phyloP scores from a whole-genome alignment of 2,888 invertebrate species.

The Capitulum mitella region DNA sequence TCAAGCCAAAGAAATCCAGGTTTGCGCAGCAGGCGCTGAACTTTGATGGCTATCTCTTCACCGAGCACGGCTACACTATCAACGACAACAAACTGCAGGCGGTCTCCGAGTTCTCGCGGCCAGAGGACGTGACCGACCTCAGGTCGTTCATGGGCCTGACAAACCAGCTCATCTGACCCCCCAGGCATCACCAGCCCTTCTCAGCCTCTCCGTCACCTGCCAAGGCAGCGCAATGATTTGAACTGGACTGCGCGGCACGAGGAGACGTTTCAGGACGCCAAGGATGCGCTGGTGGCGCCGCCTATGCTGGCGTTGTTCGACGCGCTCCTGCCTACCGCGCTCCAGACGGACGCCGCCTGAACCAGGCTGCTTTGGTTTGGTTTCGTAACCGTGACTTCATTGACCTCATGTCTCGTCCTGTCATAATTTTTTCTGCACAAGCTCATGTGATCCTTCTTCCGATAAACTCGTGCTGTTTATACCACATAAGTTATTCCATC shows the following conservation, averaged over 20 bases:
- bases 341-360: constrained; percentile 28
- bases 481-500: too few species aligned
- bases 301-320: constrained; percentile 36
- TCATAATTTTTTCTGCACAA: too few species aligned
- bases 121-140: constrained; percentile 25
- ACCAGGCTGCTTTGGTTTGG: too few species aligned
- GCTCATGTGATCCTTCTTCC: too few species aligned
- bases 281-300: constrained; percentile 11
- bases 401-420: too few species aligned
- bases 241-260: constrained; percentile 22
- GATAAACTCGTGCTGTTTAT: too few species aligned
- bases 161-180: constrained; percentile 25
- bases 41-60: background rate
- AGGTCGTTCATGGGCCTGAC: constrained; percentile 28
- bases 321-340: constrained; percentile 10
- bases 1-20: background rate
- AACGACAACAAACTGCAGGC: constrained; percentile 28
- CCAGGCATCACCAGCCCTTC: background rate
- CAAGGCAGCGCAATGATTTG: background rate
- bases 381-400: too few species aligned
- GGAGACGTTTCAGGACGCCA: constrained; percentile 22
- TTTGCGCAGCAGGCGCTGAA: background rate
- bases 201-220: constrained; percentile 25
- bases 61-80: background rate
- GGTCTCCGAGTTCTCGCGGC: constrained; percentile 26